These are phyloP conservation scores for Epistrophe eligans DNA, from an alignment of 2,888 invertebrate species.

Conservation along the genomic window DNA sequence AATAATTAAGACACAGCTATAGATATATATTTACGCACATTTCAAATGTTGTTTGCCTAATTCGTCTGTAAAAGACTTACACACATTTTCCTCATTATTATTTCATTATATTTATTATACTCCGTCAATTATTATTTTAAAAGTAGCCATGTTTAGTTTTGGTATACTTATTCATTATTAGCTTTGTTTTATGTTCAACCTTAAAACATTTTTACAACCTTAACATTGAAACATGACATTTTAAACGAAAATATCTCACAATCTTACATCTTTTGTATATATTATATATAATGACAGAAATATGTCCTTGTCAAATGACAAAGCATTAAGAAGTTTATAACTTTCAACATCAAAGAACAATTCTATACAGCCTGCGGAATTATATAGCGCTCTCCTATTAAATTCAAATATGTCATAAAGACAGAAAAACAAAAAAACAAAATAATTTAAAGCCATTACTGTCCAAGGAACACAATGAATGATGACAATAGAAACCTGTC, in stretches of 20 bases:
- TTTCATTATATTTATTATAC: no score
- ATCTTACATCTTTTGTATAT: neutral
- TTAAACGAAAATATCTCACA: neutral
- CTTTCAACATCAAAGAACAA: conserved; percentile 16
- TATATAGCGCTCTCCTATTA: neutral
- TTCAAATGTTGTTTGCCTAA: no score
- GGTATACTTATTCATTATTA: neutral
- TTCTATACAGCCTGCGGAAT: neutral
- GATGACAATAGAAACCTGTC: conserved; percentile 27
- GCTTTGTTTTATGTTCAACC: neutral
- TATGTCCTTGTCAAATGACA: conserved; percentile 15
- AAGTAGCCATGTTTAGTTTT: neutral
- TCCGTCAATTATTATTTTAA: neutral
- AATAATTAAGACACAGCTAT: no score
- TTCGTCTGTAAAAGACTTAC: no score
- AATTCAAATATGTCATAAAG: conserved; percentile 20
- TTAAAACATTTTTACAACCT: neutral
- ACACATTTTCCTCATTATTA: no score
- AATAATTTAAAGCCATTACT: conserved; percentile 3
- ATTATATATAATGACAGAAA: neutral
- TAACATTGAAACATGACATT: neutral
- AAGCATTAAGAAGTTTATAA: conserved; percentile 21
- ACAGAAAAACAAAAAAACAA: neutral
- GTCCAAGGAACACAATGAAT: neutral
- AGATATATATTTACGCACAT: no score